Evolutionary conservation across 2,113 vertebrate species (phyloP).

Genomic region (Pangasianodon hypophthalmus): DNA sequence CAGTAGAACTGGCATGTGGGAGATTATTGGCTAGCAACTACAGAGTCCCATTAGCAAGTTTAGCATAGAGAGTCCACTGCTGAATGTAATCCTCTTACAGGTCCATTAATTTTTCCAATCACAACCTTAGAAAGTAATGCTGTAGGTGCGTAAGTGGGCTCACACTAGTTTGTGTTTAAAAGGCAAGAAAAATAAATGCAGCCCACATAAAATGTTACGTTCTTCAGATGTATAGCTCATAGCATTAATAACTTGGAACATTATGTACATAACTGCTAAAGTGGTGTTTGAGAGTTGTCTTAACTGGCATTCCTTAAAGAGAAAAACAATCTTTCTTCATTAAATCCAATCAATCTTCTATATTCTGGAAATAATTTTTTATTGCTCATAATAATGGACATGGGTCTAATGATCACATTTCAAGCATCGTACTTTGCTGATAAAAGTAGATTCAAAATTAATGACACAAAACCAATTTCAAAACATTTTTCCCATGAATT

Average conservation of each 20-base stretch:
- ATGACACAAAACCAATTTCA: not conserved
- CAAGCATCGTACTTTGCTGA: not conserved
- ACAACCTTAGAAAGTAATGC: not conserved
- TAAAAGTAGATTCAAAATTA: conserved; percentile 12
- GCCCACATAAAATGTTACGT: not conserved
- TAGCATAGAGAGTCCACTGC: not conserved
- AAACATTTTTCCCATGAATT: not conserved
- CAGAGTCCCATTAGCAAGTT: not conserved
- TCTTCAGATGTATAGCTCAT: not conserved
- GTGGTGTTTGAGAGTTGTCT: not conserved
- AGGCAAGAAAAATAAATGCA: not conserved
- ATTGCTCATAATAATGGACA: not conserved
- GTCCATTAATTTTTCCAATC: not conserved
- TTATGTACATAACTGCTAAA: not conserved
- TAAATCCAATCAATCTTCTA: not conserved
- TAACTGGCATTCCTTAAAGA: not conserved
- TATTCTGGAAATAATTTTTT: not conserved
- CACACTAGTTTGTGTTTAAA: not conserved
- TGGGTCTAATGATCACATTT: not conserved
- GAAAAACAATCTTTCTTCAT: not conserved
- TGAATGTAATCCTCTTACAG: not conserved
- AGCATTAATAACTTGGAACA: not conserved
- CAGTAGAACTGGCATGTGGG: not conserved
- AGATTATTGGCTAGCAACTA: not conserved
- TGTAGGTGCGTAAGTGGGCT: not conserved